Evolutionary conservation across 2,888 invertebrate genomes (phyloP).

Genomic region (Muscina levida): DNA sequence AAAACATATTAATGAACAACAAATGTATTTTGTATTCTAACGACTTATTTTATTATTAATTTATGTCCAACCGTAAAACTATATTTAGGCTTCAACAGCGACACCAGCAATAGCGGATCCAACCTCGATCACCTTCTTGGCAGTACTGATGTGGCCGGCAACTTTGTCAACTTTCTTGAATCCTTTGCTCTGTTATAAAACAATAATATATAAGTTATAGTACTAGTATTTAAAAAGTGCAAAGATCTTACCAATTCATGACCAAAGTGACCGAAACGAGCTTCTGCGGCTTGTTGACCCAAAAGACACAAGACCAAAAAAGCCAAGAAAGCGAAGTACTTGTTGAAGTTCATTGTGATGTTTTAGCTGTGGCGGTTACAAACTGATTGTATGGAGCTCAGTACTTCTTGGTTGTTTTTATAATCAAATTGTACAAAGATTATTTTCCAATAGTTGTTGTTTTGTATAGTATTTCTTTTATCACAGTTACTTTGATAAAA

Average conservation of each 20-base stretch:
- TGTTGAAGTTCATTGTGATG: constrained; percentile 45
- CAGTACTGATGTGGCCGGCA: constrained; percentile 22
- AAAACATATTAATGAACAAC: too few relatives aligned
- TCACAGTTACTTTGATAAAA: too few relatives aligned
- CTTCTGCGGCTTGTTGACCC: constrained; percentile 40
- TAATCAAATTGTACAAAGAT: too few relatives aligned
- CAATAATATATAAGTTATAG: background rate
- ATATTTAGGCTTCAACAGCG: constrained; percentile 36
- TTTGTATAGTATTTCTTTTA: too few relatives aligned
- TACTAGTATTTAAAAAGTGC: too few relatives aligned
- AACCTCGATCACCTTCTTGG: constrained; percentile 40
- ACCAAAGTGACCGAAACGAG: constrained; percentile 47
- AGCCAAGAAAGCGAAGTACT: constrained; percentile 36
- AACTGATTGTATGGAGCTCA: too few relatives aligned
- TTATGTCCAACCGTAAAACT: too few relatives aligned
- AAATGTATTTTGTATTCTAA: too few relatives aligned
- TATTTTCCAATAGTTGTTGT: too few relatives aligned
- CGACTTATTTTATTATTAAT: too few relatives aligned
- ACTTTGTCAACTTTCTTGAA: constrained; percentile 44
- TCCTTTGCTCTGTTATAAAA: constrained; percentile 39
- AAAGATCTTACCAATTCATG: constrained; percentile 59
- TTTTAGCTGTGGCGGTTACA: too few relatives aligned
- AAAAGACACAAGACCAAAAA: constrained; percentile 44
- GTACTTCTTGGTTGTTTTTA: background rate
- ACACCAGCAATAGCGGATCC: constrained; percentile 50